Percentiles rank a stretch among this genome's conserved stretches.
phyloP scores from a whole-genome alignment of 2,797 vertebrate species.

The Halcyon badia region DNA sequence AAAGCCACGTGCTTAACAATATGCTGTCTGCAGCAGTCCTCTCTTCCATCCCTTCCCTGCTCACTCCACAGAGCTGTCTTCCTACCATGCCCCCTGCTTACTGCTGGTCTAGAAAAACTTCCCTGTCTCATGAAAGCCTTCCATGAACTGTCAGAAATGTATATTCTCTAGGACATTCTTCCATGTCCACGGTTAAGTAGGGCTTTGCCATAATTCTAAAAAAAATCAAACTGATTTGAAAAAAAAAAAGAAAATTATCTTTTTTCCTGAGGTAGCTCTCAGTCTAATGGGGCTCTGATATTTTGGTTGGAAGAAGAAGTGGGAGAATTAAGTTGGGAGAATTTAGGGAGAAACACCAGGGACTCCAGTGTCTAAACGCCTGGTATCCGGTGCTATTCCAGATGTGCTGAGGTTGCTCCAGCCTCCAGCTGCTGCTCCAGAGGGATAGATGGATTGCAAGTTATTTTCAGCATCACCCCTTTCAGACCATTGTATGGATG shows the following conservation, averaged over 20 bases:
- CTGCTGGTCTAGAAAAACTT: neutral
- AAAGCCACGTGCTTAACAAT: neutral
- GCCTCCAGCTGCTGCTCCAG: neutral
- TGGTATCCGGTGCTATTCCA: neutral
- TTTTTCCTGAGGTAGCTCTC: neutral
- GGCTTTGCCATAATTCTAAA: neutral
- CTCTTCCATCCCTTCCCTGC: neutral
- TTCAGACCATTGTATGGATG: neutral
- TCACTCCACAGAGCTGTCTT: neutral
- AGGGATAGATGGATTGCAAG: neutral
- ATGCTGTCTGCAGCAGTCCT: neutral
- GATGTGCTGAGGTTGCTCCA: neutral
- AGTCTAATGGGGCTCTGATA: neutral
- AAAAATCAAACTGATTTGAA: neutral
- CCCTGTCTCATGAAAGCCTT: neutral
- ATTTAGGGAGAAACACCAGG: neutral
- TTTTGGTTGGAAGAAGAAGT: neutral
- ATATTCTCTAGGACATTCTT: rapidly evolving
- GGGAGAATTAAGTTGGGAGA: neutral
- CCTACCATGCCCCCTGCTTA: neutral
- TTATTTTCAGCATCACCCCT: neutral
- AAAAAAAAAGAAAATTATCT: neutral
- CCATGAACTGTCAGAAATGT: neutral
- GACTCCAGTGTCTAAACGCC: neutral
- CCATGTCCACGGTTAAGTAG: neutral